Evolutionary conservation across 1,140 invertebrate species (phyloP), one percentile per base, ranked within the genome.

Genomic region (Paracyclopina nana): DNA sequence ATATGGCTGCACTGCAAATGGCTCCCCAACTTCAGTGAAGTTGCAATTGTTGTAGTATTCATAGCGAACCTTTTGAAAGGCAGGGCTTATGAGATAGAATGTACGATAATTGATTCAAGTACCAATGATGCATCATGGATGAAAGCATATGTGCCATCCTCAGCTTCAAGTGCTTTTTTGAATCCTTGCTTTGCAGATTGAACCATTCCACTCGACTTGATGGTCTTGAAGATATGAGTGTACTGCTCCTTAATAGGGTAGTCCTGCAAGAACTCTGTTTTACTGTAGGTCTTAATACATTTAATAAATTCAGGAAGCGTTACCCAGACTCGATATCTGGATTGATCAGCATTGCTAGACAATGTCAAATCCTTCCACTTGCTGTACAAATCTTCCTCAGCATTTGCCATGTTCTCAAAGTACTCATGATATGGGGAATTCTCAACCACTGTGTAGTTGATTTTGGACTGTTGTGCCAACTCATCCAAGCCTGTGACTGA

Each of bases 241-340:
- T 85, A 90, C 62, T 86, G 81, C 62, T 88, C 82, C 56, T 81
- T 78, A 42, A 90, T 82, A 1, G 84, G 85, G 64, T 88, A 90
- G 59, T 90, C 84, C n/a, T n/a, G n/a, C n/a, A n/a, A n/a, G n/a
- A n/a, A n/a, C n/a, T n/a, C n/a, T n/a, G n/a, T n/a, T n/a, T n/a
- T n/a, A n/a, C n/a, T n/a, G n/a, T n/a, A n/a, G n/a, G n/a, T n/a
- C n/a, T n/a, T n/a, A n/a, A n/a, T n/a, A n/a, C n/a, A n/a, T n/a
- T n/a, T n/a, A n/a, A n/a, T n/a, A n/a, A n/a, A n/a, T n/a, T n/a
- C n/a, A n/a, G n/a, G n/a, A n/a, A n/a, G n/a, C n/a, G n/a, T n/a
- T n/a, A n/a, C 84, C 85, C 85, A 92, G 0, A 90, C 83, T 26
- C 83, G 67, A 56, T 80, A 84, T 56, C 79, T 73, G 0, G 73